phyloP scores from a whole-genome alignment of 30 jellyfish, hydroid and myxozoan genomes.

The Euphysa ruthae region DNA sequence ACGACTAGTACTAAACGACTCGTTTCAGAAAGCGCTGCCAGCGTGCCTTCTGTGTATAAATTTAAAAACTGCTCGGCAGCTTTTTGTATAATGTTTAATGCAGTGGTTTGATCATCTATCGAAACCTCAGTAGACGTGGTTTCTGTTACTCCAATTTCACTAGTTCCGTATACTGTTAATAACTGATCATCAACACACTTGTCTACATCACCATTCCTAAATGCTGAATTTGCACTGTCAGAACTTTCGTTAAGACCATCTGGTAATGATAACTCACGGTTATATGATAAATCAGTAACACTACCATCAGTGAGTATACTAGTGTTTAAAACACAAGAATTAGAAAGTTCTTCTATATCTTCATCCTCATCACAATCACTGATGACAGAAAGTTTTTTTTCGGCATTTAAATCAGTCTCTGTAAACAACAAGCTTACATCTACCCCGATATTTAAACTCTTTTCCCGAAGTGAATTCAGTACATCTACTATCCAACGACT shows the following conservation, averaged over 20 bases:
- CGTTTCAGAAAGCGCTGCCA: slow-evolving; percentile 17
- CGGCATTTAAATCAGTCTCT: not conserved
- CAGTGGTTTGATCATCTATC: slow-evolving; percentile 58
- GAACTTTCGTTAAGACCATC: not conserved
- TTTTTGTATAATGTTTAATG: slow-evolving; percentile 38
- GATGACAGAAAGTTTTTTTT: not conserved
- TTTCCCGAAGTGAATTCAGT: slow-evolving; percentile 66
- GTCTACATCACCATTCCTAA: not conserved
- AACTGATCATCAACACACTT: not conserved
- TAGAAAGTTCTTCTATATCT: not conserved
- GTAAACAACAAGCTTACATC: slow-evolving; percentile 36
- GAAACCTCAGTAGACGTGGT: slow-evolving; percentile 46
- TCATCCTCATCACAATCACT: not conserved
- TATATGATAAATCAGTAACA: slow-evolving; percentile 4
- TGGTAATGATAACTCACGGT: slow-evolving; percentile 10
- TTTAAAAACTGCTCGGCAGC: slow-evolving; percentile 49
- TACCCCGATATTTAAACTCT: slow-evolving; percentile 54
- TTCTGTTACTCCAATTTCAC: slow-evolving; percentile 67
- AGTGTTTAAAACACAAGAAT: not conserved
- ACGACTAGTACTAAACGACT: slow-evolving; percentile 59
- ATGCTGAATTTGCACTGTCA: not conserved
- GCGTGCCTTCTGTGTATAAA: slow-evolving; percentile 18
- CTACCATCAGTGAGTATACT: slow-evolving; percentile 9
- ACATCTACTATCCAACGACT: slow-evolving; percentile 96
- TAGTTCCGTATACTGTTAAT: slow-evolving; percentile 66